Evolutionary conservation across 2,888 invertebrate species (phyloP), one percentile per base, ranked within the genome.

Genomic region (Abscondita cerata): DNA sequence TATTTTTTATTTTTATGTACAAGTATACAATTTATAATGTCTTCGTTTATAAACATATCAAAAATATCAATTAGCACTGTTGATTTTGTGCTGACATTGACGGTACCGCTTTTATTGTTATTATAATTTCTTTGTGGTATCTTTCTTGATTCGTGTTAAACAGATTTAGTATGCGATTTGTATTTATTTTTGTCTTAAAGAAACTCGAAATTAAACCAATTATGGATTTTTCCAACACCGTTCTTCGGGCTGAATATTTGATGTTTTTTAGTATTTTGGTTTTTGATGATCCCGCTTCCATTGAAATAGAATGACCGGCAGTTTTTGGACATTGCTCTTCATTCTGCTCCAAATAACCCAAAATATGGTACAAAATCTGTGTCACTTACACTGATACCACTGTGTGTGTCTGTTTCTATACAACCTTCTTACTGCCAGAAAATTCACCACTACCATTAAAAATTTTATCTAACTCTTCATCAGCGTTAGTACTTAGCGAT

Each of bases 11-110:
- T 40, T 40, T 12, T 40, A 40, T 40, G 40, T 40, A 40, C 40
- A 40, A 40, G 40, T 40, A 40, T 40, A 40, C 40, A 40, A 40
- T 40, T 40, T 15, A 40, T 13, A 13, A 40, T 36, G 12, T 36
- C 36, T 13, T 36, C 36, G 36, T 36, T 36, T 13, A 36, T 36
- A 36, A 36, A 8, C 36, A 36, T 36, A 36, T 36, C 11, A 13
- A 36, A 5, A 36, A 36, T 36, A 12, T 36, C 5, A 36, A 36
- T 36, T 36, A 9, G 36, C 12, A 12, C 36, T 36, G 36, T 36
- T 36, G 36, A 36, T 36, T 36, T 36, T 36, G 12, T 36, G 36
- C 36, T 12, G 36, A 36, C 11, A 36, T 13, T 12, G 36, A 36
- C 12, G n/a, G 36, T 36, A 11, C 36, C 36, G 36, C 36, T 36